Conservation (phyloP, 2,888 invertebrate genomes). For the Nemurella pictetii region DNA sequence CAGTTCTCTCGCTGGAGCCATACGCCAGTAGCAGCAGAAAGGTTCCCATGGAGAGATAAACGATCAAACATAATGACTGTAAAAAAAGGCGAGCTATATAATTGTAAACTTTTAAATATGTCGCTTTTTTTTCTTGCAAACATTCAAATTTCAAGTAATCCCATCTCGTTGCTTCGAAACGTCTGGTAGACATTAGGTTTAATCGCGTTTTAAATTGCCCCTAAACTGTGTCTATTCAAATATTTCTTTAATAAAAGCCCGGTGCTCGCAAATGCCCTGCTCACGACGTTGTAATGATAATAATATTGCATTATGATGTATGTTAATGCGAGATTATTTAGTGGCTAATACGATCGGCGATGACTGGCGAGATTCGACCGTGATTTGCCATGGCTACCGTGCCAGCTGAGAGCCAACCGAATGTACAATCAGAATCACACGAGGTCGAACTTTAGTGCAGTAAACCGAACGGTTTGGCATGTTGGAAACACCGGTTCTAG, state of each 20-base stretch:
- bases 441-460: not conserved
- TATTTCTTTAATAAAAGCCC: not conserved
- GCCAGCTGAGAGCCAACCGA: too few species aligned
- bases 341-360: not conserved
- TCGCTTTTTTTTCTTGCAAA: not conserved
- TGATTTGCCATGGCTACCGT: not conserved
- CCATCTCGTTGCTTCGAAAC: not conserved
- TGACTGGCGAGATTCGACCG: not conserved
- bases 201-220: slow-evolving; percentile 14
- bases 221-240: slow-evolving; percentile 21
- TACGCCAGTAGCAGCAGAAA: not conserved
- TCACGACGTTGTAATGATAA: not conserved
- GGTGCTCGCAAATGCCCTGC: not conserved
- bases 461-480: not conserved
- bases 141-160: not conserved
- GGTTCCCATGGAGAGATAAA: not conserved
- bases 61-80: not conserved
- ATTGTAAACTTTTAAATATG: not conserved
- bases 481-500: too few species aligned
- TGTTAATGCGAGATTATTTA: not conserved
- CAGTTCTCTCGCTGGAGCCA: not conserved
- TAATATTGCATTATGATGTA: not conserved
- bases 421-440: not conserved
- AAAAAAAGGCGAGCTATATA: not conserved
- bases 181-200: not conserved